Percentiles rank a stretch among this genome's conserved stretches.
phyloP scores from a whole-genome alignment of 2,113 vertebrate species.

The Spermophilus dauricus region DNA sequence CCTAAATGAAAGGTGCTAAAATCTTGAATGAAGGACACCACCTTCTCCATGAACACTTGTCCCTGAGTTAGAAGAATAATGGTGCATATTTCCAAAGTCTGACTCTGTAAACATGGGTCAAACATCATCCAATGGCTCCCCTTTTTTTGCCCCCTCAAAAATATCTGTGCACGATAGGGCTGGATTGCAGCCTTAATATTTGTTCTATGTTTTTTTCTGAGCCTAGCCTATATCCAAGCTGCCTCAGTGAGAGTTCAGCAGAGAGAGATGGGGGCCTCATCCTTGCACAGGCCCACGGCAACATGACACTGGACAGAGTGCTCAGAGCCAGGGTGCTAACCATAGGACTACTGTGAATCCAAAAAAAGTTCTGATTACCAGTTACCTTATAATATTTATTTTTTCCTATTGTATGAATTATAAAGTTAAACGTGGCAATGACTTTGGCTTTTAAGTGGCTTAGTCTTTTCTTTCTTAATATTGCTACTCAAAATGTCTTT shows the following conservation, averaged over 20 bases:
- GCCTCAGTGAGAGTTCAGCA: not conserved
- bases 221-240: not conserved
- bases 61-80: not conserved
- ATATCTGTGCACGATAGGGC: not conserved
- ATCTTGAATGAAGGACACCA: not conserved
- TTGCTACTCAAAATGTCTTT: no score
- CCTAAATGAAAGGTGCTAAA: not conserved
- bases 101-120: not conserved
- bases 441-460: no score
- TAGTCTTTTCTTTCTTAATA: no score
- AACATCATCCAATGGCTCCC: not conserved
- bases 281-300: not conserved
- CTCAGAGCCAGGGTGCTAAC: not conserved
- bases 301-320: accelerated
- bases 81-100: not conserved
- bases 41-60: not conserved
- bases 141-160: not conserved
- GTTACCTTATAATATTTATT: no score
- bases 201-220: not conserved
- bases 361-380: no score
- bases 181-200: not conserved
- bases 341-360: no score
- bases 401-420: no score
- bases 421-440: no score
- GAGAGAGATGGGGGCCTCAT: not conserved